Base-by-base conservation (phyloP, 2,888 invertebrate species). In the Lacanobia wlatinum region DNA sequence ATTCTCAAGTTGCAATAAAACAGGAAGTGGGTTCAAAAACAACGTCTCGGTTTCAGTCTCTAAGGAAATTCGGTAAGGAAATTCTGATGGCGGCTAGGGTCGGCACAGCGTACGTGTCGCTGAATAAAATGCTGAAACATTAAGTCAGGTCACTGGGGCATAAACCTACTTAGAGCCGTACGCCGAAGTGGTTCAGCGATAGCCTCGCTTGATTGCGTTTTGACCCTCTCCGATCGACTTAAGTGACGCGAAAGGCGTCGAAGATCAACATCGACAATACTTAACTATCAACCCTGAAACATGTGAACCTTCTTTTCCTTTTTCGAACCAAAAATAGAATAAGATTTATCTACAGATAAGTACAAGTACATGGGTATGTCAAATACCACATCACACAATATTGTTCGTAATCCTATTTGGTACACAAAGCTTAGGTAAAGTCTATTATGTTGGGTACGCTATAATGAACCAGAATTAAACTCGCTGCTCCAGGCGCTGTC, bases 21-120 rank as follows among this genome's bases (percentile, higher is more conserved):
- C 77, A 77, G 76, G 75, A 86, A 86, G 83, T 83, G 80, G 80
- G 70, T 84, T 81, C 79, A 79, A 79, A 87, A 87, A 87, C 76
- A 85, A 76, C 78, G 73, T 83, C 85, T 86, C 85, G 75, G 82
- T 85, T 89, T 83, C 79, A 81, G 86, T 88, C 88, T 87, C 87
- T 72, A 76, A 87, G 87, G 88, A 90, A 88, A 90, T 89, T 89
- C 73, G 80, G 87, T 87, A 86, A 87, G 87, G 84, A 85, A 84
- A 86, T 86, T 85, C 84, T 80, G 85, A 83, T 82, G 82, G 83
- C 73, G 64, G 71, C 74, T 76, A 82, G 82, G 80, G 76, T 65
- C 70, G 80, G 74, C 68, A 77, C 78, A 61, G 72, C 74, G 85
- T 84, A 88, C 89, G 88, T 89, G 89, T 87, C 88, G 72, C 76